Evolutionary conservation across 1,140 invertebrate species (phyloP), one percentile per base, ranked within the genome.

Genomic region (Maconellicoccus hirsutus): DNA sequence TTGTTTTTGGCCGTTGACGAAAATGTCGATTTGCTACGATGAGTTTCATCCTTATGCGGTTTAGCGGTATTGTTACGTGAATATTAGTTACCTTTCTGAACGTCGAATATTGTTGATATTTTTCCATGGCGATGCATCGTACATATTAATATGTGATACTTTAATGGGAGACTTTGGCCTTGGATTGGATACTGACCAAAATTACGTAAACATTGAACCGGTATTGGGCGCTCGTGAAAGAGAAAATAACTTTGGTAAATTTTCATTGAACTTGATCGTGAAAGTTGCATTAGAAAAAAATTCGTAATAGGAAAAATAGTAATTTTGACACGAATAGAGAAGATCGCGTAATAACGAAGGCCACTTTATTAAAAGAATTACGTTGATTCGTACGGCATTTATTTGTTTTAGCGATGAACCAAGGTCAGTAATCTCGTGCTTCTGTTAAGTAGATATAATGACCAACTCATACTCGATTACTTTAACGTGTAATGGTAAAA

Each of bases 351-450:
- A 52, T 52, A 14, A 16, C 42, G 12, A 52, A 52, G 42, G 42
- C n/a, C 42, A 3, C 42, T 6, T 3, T 14, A 52, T 14, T 8
- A 33, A 19, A 52, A 52, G n/a, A 16, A 52, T 52, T 52, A 52
- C 42, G 4, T 8, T 52, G 42, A 19, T 16, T 16, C 16, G n/a
- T 52, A 12, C 29, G 42, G 22, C 19, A 25, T 16, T 66, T 66
- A 19, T 66, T 66, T 66, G 61, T 66, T 66, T 66, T 66, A 66
- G 22, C 22, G 19, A 66, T 66, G 61, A 66, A 26, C 61, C 61
- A 66, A 66, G 61, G 61, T 66, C 10, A 66, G 61, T 66, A 66
- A 66, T 66, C 61, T 25, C 10, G 61, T 66, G 25, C 21, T 66
- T 66, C 25, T 25, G 52, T 19, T 22, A 59, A 33, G 29, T 33